Evolutionary conservation across 2,888 invertebrate genomes (phyloP).

Genomic region (Heliconius sara): DNA sequence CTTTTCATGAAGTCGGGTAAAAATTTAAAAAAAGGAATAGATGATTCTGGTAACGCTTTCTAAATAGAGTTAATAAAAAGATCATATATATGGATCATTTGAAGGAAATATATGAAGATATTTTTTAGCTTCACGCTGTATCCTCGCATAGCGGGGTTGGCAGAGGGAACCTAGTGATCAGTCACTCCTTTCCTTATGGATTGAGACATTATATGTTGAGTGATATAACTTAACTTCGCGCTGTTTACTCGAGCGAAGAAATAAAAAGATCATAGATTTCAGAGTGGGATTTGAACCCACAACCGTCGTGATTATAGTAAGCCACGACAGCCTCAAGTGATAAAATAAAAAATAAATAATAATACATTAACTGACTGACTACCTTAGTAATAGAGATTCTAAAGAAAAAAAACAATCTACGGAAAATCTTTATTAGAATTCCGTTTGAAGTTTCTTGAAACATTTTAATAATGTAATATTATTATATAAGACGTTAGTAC

Average conservation of each 20-base stretch:
- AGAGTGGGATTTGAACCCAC: not conserved
- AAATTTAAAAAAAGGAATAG: no score
- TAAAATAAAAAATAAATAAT: not conserved
- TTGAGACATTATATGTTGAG: not conserved
- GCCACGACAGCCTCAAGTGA: not conserved
- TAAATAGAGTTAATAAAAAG: no score
- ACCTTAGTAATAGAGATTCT: no score
- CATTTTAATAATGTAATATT: not conserved
- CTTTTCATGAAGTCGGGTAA: no score
- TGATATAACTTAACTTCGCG: not conserved
- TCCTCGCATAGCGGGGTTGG: not conserved
- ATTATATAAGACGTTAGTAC: not conserved
- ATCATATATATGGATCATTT: no score
- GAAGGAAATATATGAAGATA: no score
- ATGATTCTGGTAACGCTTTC: no score
- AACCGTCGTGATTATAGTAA: not conserved
- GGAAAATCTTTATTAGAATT: not conserved
- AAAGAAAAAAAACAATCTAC: not conserved
- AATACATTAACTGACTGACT: no score
- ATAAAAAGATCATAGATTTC: not conserved
- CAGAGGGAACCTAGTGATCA: not conserved
- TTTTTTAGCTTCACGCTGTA: no score
- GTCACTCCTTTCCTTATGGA: not conserved
- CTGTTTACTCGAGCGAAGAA: not conserved
- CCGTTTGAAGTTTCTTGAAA: not conserved